These are phyloP conservation scores for Macropodus opercularis DNA, from an alignment of 2,797 vertebrate genomes.

Conservation along the genomic window DNA sequence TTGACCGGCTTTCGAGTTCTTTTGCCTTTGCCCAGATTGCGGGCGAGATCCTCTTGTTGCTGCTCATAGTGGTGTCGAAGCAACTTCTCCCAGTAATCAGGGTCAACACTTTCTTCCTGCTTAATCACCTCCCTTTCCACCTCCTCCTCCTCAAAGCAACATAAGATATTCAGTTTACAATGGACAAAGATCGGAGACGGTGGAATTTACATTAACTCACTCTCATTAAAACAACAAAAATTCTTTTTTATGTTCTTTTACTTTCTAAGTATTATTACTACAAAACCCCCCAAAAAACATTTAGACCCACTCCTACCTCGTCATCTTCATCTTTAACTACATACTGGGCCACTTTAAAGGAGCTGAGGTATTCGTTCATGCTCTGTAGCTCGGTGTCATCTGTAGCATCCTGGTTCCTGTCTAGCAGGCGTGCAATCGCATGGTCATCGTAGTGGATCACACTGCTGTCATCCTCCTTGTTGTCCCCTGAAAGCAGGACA, in stretches of 20 bases:
- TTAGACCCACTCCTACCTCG: slow-evolving; percentile 81
- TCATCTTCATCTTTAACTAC: slow-evolving; percentile 98
- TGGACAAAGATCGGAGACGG: not conserved
- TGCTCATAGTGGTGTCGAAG: slow-evolving; percentile 98
- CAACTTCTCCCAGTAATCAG: slow-evolving; percentile 99
- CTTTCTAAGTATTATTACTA: too few relatives aligned
- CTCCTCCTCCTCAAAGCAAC: slow-evolving; percentile 88
- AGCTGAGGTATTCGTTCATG: slow-evolving; percentile 99
- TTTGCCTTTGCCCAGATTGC: slow-evolving; percentile 98
- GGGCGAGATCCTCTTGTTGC: slow-evolving; percentile 96
- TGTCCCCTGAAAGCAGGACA: slow-evolving; percentile 83
- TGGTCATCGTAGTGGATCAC: slow-evolving; percentile 99
- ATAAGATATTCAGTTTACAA: not conserved
- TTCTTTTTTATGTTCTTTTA: too few relatives aligned
- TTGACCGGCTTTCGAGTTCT: slow-evolving; percentile 98
- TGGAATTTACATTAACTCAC: too few relatives aligned
- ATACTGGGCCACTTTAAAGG: slow-evolving; percentile 98
- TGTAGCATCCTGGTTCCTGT: slow-evolving; percentile 94
- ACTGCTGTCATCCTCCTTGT: slow-evolving; percentile 96
- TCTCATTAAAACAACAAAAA: too few relatives aligned
- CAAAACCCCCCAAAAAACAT: not conserved
- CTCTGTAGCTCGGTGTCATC: slow-evolving; percentile 97
- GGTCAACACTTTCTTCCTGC: slow-evolving; percentile 97
- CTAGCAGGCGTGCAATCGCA: slow-evolving; percentile 92
- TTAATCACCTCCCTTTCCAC: slow-evolving; percentile 98